These are phyloP conservation scores for Rallus crepitans DNA, from an alignment of 2,797 vertebrate species.

Conservation along the genomic window DNA sequence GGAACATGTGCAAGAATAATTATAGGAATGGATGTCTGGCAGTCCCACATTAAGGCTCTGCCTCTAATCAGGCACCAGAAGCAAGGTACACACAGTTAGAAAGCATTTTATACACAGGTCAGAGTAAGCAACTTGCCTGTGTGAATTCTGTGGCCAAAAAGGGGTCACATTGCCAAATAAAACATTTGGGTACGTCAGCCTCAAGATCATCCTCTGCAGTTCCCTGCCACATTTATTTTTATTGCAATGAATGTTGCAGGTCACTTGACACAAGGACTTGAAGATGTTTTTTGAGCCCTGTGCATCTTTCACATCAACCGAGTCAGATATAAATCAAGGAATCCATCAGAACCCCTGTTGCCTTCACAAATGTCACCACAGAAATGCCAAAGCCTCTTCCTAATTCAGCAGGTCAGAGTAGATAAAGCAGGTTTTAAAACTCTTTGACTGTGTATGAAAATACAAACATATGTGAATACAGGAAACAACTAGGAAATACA, in stretches of 20 bases:
- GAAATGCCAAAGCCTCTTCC: not conserved
- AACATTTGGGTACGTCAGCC: not conserved
- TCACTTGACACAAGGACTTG: not conserved
- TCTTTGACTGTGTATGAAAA: not conserved
- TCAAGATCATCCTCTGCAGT: not conserved
- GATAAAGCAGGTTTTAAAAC: not conserved
- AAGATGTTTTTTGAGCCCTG: not conserved
- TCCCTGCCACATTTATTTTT: not conserved
- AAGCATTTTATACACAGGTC: not conserved
- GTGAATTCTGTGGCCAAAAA: not conserved
- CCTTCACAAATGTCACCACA: not conserved
- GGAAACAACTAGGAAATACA: not conserved
- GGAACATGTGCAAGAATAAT: not conserved
- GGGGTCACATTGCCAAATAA: not conserved
- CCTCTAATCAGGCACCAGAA: not conserved
- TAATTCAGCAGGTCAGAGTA: not conserved
- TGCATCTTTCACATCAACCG: not conserved
- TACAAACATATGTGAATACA: not conserved
- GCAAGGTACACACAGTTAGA: accelerated
- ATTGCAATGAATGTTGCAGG: not conserved
- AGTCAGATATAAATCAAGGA: not conserved
- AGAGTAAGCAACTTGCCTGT: not conserved
- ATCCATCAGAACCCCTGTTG: not conserved
- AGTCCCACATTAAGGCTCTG: not conserved
- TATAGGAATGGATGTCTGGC: not conserved